Conservation (phyloP, 2,113 vertebrate genomes). For the Madoqua kirkii region DNA sequence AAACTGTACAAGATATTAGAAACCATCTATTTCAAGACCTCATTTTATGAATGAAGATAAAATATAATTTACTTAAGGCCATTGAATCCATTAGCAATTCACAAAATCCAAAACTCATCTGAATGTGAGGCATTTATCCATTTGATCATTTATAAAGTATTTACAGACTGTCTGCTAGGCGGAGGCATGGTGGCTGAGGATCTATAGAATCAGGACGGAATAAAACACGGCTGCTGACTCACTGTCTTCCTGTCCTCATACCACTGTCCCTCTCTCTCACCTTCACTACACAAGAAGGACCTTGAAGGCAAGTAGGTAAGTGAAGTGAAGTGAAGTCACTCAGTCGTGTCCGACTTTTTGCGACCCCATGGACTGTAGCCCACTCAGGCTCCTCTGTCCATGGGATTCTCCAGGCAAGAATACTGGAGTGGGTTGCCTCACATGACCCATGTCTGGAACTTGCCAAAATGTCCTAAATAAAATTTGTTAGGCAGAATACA, state of each 20-base stretch:
- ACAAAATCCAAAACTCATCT: not conserved
- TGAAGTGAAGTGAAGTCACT: no score
- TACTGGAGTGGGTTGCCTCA: not conserved
- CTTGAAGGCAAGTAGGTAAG: not conserved
- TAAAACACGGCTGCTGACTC: not conserved
- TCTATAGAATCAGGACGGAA: not conserved
- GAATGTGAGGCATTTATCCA: not conserved
- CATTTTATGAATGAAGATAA: constrained; percentile 31
- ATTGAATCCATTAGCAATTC: not conserved
- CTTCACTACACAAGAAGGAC: not conserved
- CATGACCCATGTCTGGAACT: not conserved
- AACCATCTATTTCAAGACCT: not conserved
- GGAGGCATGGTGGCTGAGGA: no score
- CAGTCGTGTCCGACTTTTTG: no score
- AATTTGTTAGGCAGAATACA: not conserved
- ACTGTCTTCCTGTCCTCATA: not conserved
- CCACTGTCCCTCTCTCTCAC: not conserved
- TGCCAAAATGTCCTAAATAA: not conserved
- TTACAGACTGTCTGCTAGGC: not conserved
- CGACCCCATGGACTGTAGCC: no score
- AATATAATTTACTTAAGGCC: not conserved
- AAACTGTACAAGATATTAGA: not conserved
- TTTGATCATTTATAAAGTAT: not conserved
- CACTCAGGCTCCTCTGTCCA: no score
- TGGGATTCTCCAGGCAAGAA: no score